These are phyloP conservation scores for Tringa solitaria DNA, from an alignment of 2,113 vertebrate species.

Conservation along the genomic window DNA sequence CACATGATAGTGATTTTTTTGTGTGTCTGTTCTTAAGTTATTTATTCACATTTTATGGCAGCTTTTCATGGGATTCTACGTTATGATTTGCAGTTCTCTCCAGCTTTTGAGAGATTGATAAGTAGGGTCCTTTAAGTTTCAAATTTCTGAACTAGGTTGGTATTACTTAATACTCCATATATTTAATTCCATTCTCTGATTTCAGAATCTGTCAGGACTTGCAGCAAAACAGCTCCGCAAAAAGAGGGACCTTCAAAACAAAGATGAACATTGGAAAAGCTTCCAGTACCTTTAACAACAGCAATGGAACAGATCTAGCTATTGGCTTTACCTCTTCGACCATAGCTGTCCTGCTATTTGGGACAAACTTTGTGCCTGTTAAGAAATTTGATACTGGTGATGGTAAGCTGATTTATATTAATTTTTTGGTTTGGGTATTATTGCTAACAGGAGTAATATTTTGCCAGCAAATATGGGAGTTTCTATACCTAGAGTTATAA, in stretches of 20 bases:
- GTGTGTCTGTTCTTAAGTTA: background rate
- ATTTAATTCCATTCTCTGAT: background rate
- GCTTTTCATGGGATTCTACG: background rate
- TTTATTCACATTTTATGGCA: background rate
- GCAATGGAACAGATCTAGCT: conserved; percentile 66
- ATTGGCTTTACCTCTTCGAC: conserved; percentile 78
- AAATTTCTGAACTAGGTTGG: background rate
- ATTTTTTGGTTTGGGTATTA: background rate
- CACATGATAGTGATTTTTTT: background rate
- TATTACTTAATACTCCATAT: background rate
- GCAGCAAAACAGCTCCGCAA: background rate
- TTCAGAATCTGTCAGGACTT: conserved; percentile 16
- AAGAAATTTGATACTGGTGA: conserved; percentile 88
- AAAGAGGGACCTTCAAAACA: background rate
- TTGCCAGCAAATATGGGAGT: background rate
- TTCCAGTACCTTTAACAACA: background rate
- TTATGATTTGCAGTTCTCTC: background rate
- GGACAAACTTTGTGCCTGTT: conserved; percentile 87
- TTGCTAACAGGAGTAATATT: background rate
- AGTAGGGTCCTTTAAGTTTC: background rate
- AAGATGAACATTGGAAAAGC: background rate
- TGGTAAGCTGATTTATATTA: conserved; percentile 68
- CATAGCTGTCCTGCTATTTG: conserved; percentile 80
- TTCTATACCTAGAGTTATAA: background rate
- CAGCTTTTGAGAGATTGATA: background rate